phyloP scores from a whole-genome alignment of 2,113 vertebrate genomes.

The Hyaena hyaena region DNA sequence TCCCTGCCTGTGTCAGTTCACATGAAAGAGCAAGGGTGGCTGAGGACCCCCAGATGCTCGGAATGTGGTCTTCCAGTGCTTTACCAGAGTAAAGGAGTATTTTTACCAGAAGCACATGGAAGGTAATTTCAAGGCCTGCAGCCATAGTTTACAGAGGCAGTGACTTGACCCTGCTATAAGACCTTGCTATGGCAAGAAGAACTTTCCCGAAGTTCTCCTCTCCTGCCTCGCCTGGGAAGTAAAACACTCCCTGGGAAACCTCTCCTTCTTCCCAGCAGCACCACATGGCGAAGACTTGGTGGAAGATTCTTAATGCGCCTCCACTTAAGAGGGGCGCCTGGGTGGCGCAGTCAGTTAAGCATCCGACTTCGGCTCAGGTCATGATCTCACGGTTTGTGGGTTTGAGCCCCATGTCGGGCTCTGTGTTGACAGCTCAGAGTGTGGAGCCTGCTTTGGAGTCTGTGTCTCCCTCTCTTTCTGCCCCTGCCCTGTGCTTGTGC shows the following conservation, averaged over 20 bases:
- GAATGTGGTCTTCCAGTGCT: fast-evolving
- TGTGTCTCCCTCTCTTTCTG: no score
- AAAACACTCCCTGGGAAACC: neutral
- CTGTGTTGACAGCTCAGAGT: no score
- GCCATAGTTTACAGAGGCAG: neutral
- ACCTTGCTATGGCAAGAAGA: neutral
- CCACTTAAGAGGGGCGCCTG: neutral
- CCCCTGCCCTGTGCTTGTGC: no score
- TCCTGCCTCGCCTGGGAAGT: neutral
- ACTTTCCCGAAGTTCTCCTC: neutral
- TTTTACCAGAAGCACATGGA: neutral
- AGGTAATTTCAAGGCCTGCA: neutral
- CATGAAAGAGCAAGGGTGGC: neutral
- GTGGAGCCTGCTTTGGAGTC: no score
- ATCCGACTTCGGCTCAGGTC: no score
- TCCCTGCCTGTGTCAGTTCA: neutral
- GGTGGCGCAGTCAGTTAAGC: no score
- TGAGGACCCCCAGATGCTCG: neutral
- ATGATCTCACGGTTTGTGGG: no score
- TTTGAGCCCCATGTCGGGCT: no score
- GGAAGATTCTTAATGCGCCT: neutral
- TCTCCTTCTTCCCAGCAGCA: neutral
- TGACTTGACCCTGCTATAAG: neutral
- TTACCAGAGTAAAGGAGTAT: fast-evolving
- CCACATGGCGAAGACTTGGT: neutral